Evolutionary conservation across 2,888 invertebrate species (phyloP).

Genomic region (Melipona bicolor): DNA sequence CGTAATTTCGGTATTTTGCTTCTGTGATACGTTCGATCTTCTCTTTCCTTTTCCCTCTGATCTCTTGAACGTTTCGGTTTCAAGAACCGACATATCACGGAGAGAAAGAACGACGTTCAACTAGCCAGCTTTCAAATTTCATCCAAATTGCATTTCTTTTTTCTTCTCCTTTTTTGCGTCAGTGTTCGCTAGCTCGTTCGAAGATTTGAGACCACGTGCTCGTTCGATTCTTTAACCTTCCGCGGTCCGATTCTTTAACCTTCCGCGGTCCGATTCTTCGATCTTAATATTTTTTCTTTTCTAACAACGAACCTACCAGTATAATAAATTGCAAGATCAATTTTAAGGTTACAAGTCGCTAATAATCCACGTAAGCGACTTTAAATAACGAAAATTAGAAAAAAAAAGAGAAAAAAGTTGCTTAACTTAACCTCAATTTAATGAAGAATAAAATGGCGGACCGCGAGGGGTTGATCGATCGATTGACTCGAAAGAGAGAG

Average conservation of each 20-base stretch:
- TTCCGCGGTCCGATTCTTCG: background rate
- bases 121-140: conserved; percentile 4
- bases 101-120: background rate
- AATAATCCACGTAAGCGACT: too few species aligned
- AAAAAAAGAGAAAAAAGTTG: too few species aligned
- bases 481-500: conserved; percentile 4
- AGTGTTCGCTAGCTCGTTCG: background rate
- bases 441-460: background rate
- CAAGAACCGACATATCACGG: too few species aligned
- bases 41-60: background rate
- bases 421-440: too few species aligned
- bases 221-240: background rate
- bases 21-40: background rate
- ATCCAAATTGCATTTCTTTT: conserved; percentile 24
- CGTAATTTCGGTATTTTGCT: background rate
- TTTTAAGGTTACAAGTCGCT: too few species aligned
- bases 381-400: too few species aligned
- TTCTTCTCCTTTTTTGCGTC: too few species aligned
- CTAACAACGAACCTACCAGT: background rate
- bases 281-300: background rate
- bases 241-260: background rate
- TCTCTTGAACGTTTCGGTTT: background rate
- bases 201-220: background rate
- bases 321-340: too few species aligned
- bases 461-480: conserved; percentile 29